Evolutionary conservation across 2,113 vertebrate genomes (phyloP).

Genomic region (Cinclus mexicanus): DNA sequence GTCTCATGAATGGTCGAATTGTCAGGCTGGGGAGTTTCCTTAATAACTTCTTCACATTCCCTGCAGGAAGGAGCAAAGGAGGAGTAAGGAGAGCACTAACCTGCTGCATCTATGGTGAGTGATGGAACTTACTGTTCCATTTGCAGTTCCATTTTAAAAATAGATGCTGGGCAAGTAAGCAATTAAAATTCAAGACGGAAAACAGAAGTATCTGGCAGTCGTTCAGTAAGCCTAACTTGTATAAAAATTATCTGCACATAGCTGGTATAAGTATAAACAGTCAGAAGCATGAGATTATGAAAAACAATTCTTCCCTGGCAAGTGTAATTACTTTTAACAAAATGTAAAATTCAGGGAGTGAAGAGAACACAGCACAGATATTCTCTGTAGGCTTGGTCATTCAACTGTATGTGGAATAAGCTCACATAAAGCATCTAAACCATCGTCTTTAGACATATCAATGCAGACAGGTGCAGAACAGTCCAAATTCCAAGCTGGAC

Average conservation of each 20-base stretch:
- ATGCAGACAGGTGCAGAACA: constrained; percentile 4
- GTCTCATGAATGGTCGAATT: background rate
- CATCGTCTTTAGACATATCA: fast-evolving
- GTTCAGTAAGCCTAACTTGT: constrained; percentile 56
- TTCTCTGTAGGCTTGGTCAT: background rate
- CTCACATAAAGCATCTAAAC: background rate
- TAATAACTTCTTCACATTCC: background rate
- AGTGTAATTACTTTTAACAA: constrained; percentile 45
- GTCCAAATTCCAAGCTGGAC: background rate
- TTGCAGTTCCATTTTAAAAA: constrained; percentile 61
- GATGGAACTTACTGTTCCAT: constrained; percentile 45
- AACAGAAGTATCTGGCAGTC: constrained; percentile 60
- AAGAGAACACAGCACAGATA: background rate
- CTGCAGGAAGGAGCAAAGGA: background rate
- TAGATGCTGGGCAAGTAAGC: constrained; percentile 55
- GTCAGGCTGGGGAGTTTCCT: background rate
- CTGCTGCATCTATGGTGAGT: background rate
- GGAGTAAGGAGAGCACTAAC: background rate
- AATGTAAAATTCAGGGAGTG: background rate
- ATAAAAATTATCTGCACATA: constrained; percentile 58
- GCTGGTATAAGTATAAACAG: constrained; percentile 56
- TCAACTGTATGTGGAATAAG: background rate
- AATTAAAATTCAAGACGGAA: constrained; percentile 68
- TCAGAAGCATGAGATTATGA: constrained; percentile 34
- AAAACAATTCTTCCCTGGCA: constrained; percentile 56